A percentile compares a stretch with the other conserved stretches of the same genome.
Conservation (phyloP, 2,797 vertebrate species). For the Toxotes lorentzi region DNA sequence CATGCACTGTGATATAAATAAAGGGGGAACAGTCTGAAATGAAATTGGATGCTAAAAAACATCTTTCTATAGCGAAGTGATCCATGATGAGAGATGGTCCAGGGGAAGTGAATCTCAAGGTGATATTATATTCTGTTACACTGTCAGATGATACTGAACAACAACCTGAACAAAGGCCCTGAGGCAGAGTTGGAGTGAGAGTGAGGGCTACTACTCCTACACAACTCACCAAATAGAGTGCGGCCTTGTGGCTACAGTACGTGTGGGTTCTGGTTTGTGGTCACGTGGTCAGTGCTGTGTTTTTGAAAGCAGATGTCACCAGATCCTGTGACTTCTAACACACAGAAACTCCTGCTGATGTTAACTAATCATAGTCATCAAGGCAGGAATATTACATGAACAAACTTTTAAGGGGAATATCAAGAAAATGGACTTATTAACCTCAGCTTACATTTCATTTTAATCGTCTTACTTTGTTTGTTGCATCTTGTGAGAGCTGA, state of each 20-base stretch:
- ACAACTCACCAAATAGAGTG: too few species aligned
- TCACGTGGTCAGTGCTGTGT: background rate
- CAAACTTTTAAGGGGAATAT: background rate
- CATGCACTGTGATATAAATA: too few species aligned
- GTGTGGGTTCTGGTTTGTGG: conserved; percentile 2
- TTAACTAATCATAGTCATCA: background rate
- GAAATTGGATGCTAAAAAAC: too few species aligned
- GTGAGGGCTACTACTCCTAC: too few species aligned
- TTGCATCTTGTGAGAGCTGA: conserved; percentile 2
- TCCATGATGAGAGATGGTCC: too few species aligned
- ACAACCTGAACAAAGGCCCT: too few species aligned
- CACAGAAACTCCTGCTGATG: background rate
- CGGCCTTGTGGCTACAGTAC: background rate
- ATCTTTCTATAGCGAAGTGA: too few species aligned
- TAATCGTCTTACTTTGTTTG: conserved; percentile 1
- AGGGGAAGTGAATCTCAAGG: too few species aligned
- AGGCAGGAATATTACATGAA: background rate
- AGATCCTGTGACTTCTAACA: conserved; percentile 8
- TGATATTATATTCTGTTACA: too few species aligned
- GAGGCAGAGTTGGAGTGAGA: too few species aligned
- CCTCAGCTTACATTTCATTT: conserved; percentile 20
- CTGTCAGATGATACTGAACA: too few species aligned
- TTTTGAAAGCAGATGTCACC: conserved; percentile 11
- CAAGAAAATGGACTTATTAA: conserved; percentile 19
- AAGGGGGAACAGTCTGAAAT: too few species aligned